phyloP scores from a whole-genome alignment of 1,140 invertebrate genomes.

The Ephestia elutella region DNA sequence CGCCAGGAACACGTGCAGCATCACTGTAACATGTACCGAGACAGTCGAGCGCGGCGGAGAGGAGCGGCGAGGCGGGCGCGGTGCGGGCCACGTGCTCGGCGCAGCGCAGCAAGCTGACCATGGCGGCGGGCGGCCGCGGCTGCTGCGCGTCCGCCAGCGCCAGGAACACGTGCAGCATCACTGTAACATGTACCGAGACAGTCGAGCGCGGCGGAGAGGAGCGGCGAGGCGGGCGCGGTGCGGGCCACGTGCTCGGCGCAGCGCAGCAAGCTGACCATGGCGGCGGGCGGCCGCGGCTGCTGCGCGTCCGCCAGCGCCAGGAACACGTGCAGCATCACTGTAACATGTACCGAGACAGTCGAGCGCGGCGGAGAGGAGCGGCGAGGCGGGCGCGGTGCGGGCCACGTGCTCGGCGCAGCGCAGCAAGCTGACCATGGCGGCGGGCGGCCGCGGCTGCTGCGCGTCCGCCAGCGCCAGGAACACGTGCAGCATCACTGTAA shows the following conservation, averaged over 20 bases:
- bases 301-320: conserved; percentile 84
- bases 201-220: conserved; percentile 32
- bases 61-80: conserved; percentile 54
- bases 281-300: conserved; percentile 78
- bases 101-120: conserved; percentile 80
- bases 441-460: conserved; percentile 77
- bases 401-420: conserved; percentile 78
- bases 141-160: conserved; percentile 83
- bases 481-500: conserved; percentile 87
- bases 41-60: conserved; percentile 64
- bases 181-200: conserved; percentile 86
- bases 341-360: conserved; percentile 83
- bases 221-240: conserved; percentile 66
- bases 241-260: conserved; percentile 79
- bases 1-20: conserved; percentile 87
- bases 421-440: conserved; percentile 81
- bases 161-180: conserved; percentile 86
- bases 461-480: conserved; percentile 87
- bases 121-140: conserved; percentile 79
- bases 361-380: conserved; percentile 34
- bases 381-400: conserved; percentile 69
- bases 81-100: conserved; percentile 79
- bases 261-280: conserved; percentile 80
- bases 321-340: conserved; percentile 87
- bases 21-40: conserved; percentile 85